Conservation (phyloP, 2,888 invertebrate genomes). For the Himalopsyche anomala region DNA sequence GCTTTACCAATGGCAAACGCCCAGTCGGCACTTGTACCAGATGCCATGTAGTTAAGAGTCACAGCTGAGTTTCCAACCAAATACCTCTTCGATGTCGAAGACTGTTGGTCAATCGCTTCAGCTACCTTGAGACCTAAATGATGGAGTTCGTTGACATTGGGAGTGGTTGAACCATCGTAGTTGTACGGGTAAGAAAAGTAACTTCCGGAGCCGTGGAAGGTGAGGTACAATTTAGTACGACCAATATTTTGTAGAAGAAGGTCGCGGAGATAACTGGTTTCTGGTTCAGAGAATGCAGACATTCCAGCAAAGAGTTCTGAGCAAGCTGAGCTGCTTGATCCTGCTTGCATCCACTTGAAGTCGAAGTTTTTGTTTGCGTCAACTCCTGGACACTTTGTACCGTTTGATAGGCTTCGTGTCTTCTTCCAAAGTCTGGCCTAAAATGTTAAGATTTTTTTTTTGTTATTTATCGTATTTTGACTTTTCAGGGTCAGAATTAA, state of each 20-base stretch:
- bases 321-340: conserved; percentile 75
- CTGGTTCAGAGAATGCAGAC: conserved; percentile 80
- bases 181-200: conserved; percentile 79
- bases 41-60: conserved; percentile 48
- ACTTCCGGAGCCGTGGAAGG: conserved; percentile 84
- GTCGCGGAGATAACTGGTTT: conserved; percentile 77
- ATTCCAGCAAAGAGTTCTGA: conserved; percentile 78
- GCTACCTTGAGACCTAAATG: conserved; percentile 69
- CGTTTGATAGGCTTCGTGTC: conserved; percentile 72
- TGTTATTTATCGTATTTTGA: too few species aligned
- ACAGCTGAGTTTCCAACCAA: conserved; percentile 68
- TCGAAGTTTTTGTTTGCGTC: conserved; percentile 83
- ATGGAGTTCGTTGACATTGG: conserved; percentile 67
- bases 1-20: conserved; percentile 74
- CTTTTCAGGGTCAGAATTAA: too few species aligned
- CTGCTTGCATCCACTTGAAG: conserved; percentile 78
- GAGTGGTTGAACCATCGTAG: conserved; percentile 69
- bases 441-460: background rate
- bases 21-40: conserved; percentile 56
- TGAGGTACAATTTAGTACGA: conserved; percentile 78
- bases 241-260: conserved; percentile 73
- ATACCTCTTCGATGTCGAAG: conserved; percentile 68
- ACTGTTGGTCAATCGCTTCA: conserved; percentile 69
- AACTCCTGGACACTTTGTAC: conserved; percentile 74
- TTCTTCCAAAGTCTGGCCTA: conserved; percentile 80